These are phyloP conservation scores for Ceratosolen solmsi DNA, from an alignment of 1,140 invertebrate genomes.

Conservation along the genomic window DNA sequence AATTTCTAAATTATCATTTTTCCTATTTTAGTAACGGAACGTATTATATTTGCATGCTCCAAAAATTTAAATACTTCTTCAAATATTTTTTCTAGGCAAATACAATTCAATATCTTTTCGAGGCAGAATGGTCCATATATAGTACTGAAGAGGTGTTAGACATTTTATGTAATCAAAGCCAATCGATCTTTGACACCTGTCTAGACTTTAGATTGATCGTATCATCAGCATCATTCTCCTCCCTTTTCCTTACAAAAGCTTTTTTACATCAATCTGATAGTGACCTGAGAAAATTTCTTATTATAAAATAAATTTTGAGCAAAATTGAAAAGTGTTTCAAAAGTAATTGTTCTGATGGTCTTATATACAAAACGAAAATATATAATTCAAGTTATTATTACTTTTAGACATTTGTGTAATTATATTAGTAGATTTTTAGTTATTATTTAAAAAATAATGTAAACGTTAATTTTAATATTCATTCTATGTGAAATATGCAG, in stretches of 20 bases:
- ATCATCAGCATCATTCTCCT: neutral
- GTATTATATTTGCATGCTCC: too few relatives aligned
- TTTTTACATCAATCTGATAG: neutral
- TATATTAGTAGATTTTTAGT: too few relatives aligned
- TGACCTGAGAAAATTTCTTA: conserved; percentile 28
- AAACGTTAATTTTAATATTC: too few relatives aligned
- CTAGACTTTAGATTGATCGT: conserved; percentile 38
- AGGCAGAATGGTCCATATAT: neutral
- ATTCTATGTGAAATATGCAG: too few relatives aligned
- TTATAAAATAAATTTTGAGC: neutral
- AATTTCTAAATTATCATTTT: too few relatives aligned
- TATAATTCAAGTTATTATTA: too few relatives aligned
- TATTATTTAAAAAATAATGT: too few relatives aligned
- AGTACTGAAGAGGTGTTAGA: neutral
- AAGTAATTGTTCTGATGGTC: too few relatives aligned
- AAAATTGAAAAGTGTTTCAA: too few relatives aligned
- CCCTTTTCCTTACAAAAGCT: conserved; percentile 19
- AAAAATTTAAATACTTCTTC: neutral
- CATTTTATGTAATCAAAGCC: conserved; percentile 25
- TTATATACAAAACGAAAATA: too few relatives aligned
- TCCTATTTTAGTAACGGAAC: too few relatives aligned
- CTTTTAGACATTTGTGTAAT: too few relatives aligned
- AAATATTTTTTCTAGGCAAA: neutral
- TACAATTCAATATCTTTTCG: neutral
- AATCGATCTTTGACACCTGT: conserved; percentile 51